These are phyloP conservation scores for Camponotus pennsylvanicus DNA, from an alignment of 1,140 invertebrate species.

Conservation along the genomic window DNA sequence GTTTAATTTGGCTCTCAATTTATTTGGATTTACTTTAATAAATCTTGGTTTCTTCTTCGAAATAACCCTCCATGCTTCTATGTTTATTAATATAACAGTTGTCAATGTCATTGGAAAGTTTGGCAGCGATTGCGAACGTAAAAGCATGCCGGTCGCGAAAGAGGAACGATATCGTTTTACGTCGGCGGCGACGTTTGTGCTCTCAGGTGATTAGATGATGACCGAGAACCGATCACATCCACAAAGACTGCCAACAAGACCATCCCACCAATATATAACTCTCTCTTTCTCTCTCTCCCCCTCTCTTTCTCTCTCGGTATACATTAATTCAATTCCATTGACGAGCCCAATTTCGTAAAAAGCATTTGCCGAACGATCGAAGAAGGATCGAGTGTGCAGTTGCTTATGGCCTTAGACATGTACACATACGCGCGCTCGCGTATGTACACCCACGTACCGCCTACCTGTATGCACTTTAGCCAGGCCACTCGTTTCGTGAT, in stretches of 20 bases:
- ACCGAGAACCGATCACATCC: slow-evolving; percentile 60
- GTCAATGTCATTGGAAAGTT: slow-evolving; percentile 25
- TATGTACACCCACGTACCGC: slow-evolving; percentile 9
- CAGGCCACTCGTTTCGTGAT: slow-evolving; percentile 34
- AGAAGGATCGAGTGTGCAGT: slow-evolving; percentile 60
- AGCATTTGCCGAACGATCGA: slow-evolving; percentile 73
- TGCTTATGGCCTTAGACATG: slow-evolving; percentile 36
- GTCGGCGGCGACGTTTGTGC: slow-evolving; percentile 56
- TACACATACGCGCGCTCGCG: slow-evolving; percentile 5
- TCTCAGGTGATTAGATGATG: slow-evolving; percentile 70
- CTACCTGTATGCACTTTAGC: slow-evolving; percentile 58
- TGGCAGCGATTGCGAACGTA: slow-evolving; percentile 33
- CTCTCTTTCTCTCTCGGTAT: slow-evolving; percentile 58
- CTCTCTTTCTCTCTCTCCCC: background rate
- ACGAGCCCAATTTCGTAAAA: slow-evolving; percentile 75
- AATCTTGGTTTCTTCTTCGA: background rate
- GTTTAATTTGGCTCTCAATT: background rate
- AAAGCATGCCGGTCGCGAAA: background rate
- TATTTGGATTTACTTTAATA: background rate
- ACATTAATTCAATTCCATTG: slow-evolving; percentile 76
- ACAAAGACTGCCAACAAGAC: slow-evolving; percentile 72
- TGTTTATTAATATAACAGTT: slow-evolving; percentile 25
- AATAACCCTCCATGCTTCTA: background rate
- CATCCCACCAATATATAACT: slow-evolving; percentile 69
- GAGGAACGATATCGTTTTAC: slow-evolving; percentile 26